Evolutionary conservation across 1,140 invertebrate species (phyloP).

Genomic region (Rhizoglyphus robini): DNA sequence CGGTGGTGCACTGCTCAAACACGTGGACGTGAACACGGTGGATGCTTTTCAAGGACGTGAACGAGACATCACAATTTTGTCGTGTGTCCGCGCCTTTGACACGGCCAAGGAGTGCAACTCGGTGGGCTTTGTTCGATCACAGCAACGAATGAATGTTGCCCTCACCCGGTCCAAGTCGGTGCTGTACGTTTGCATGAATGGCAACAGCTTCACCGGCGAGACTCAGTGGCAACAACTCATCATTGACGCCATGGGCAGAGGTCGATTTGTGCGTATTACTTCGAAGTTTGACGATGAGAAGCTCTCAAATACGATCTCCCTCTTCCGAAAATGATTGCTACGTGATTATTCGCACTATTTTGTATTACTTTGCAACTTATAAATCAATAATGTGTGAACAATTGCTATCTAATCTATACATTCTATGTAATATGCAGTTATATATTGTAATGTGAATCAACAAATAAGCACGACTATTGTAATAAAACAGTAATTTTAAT

Average conservation of each 20-base stretch:
- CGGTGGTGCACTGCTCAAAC: not conserved
- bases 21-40: conserved; percentile 60
- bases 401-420: too few relatives aligned
- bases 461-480: too few relatives aligned
- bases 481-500: too few relatives aligned
- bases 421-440: too few relatives aligned
- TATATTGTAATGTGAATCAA: too few relatives aligned
- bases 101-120: not conserved
- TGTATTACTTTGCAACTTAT: too few relatives aligned
- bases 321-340: too few relatives aligned
- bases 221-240: not conserved
- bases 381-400: too few relatives aligned
- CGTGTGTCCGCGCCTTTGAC: conserved; percentile 54
- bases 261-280: not conserved
- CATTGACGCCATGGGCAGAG: not conserved
- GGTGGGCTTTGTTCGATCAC: conserved; percentile 55
- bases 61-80: conserved; percentile 72
- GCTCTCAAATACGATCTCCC: too few relatives aligned
- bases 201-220: not conserved
- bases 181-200: not conserved
- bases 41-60: conserved; percentile 85
- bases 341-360: too few relatives aligned
- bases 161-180: conserved; percentile 49
- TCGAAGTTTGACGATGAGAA: too few relatives aligned
- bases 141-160: conserved; percentile 61